A percentile compares a stretch with the other conserved stretches of the same genome.
Evolutionary conservation across 2,797 vertebrate species (phyloP).

Genomic region (Sandelia bainsii): DNA sequence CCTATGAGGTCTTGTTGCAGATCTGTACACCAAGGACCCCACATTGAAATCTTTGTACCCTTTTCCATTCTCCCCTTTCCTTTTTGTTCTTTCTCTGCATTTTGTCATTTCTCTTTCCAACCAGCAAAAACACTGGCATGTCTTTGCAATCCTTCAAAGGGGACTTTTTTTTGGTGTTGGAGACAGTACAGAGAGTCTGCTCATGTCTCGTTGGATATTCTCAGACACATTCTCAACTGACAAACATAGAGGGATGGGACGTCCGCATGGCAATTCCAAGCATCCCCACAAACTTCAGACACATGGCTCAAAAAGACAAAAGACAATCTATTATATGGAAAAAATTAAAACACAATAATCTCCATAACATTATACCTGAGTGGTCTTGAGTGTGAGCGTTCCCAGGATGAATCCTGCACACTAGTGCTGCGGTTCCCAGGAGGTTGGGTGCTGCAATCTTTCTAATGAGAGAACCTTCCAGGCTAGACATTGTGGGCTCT

Average conservation of each 20-base stretch:
- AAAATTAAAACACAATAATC: conserved; percentile 17
- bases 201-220: conserved; percentile 64
- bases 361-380: conserved; percentile 66
- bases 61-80: conserved; percentile 35
- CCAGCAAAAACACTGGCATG: conserved; percentile 72
- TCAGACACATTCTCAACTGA: conserved; percentile 58
- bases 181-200: conserved; percentile 50
- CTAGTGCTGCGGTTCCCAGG: conserved; percentile 69
- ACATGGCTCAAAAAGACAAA: conserved; percentile 42
- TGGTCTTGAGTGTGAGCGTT: conserved; percentile 53
- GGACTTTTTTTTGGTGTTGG: conserved; percentile 56
- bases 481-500: conserved; percentile 85
- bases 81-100: conserved; percentile 38
- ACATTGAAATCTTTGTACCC: conserved; percentile 59
- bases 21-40: conserved; percentile 57
- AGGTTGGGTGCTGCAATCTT: conserved; percentile 75
- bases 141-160: conserved; percentile 70
- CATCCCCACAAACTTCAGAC: conserved; percentile 56
- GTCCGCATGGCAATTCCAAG: conserved; percentile 40
- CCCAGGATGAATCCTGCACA: conserved; percentile 61
- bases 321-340: conserved; percentile 18
- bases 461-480: conserved; percentile 86
- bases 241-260: conserved; percentile 46
- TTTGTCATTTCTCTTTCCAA: conserved; percentile 75
- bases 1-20: conserved; percentile 57